phyloP scores from a whole-genome alignment of 2,888 invertebrate species.

The Leptinotarsa haldemani region DNA sequence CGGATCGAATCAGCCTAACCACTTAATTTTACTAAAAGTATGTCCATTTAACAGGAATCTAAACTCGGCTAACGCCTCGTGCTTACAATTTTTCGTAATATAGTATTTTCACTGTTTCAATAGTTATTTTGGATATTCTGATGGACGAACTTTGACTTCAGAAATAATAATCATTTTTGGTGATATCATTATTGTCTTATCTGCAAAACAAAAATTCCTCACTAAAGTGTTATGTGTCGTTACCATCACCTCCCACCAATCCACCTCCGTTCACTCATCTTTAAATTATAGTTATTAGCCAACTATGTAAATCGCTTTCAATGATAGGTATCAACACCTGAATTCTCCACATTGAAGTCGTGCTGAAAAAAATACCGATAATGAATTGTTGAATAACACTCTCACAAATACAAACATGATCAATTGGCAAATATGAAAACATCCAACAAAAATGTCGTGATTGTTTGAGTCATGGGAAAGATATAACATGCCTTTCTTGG shows the following conservation, averaged over 20 bases:
- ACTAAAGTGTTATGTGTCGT: not conserved
- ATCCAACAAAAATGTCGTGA: conserved; percentile 35
- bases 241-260: conserved; percentile 2
- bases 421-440: conserved; percentile 17
- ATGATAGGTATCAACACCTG: conserved; percentile 17
- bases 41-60: no score
- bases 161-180: no score
- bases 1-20: no score
- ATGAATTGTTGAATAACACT: conserved; percentile 16
- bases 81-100: no score
- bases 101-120: no score
- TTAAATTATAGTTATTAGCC: conserved; percentile 13
- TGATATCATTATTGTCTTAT: not conserved
- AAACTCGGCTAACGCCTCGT: no score
- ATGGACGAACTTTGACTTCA: no score
- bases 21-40: no score
- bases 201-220: not conserved
- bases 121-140: no score
- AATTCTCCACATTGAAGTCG: conserved; percentile 14
- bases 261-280: conserved; percentile 3
- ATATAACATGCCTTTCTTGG: conserved; percentile 17
- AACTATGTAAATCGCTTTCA: conserved; percentile 21
- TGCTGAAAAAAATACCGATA: conserved; percentile 19
- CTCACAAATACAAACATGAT: conserved; percentile 16
- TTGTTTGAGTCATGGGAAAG: conserved; percentile 36